phyloP scores from a whole-genome alignment of 2,888 invertebrate species.

The Terebella lapidaria region DNA sequence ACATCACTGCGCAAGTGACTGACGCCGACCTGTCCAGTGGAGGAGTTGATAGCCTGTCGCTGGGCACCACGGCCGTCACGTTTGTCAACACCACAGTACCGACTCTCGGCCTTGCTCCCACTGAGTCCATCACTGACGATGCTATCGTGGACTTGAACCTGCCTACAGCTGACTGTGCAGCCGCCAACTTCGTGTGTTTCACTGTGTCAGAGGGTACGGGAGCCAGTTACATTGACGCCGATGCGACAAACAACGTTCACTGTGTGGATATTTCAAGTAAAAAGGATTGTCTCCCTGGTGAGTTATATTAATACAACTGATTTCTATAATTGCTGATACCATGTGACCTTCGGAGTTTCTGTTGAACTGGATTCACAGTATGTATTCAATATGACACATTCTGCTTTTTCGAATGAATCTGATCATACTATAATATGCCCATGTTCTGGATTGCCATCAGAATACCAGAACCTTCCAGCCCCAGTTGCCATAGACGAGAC shows the following conservation, averaged over 20 bases:
- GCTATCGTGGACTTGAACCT: not conserved
- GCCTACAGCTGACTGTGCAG: not conserved
- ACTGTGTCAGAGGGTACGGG: not conserved
- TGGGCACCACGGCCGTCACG: not conserved
- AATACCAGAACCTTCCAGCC: too few relatives aligned
- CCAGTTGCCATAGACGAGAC: not conserved
- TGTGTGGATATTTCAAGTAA: constrained; percentile 1
- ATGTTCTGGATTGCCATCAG: too few relatives aligned
- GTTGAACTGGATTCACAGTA: too few relatives aligned
- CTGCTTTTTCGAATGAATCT: too few relatives aligned
- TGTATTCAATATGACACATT: too few relatives aligned
- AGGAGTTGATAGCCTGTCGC: not conserved
- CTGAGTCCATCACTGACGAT: not conserved
- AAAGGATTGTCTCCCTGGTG: constrained; percentile 2
- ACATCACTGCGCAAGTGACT: not conserved
- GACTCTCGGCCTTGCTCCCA: not conserved
- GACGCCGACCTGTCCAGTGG: not conserved
- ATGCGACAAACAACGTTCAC: not conserved
- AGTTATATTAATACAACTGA: too few relatives aligned
- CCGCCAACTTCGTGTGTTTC: constrained; percentile 2
- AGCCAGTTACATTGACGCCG: constrained; percentile 3
- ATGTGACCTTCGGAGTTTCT: too few relatives aligned
- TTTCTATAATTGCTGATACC: too few relatives aligned
- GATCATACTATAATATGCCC: too few relatives aligned
- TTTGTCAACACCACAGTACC: not conserved